Evolutionary conservation across 2,888 invertebrate genomes (phyloP), one percentile per base, ranked within the genome.

Genomic region (Scrobipalpa atriplicella): DNA sequence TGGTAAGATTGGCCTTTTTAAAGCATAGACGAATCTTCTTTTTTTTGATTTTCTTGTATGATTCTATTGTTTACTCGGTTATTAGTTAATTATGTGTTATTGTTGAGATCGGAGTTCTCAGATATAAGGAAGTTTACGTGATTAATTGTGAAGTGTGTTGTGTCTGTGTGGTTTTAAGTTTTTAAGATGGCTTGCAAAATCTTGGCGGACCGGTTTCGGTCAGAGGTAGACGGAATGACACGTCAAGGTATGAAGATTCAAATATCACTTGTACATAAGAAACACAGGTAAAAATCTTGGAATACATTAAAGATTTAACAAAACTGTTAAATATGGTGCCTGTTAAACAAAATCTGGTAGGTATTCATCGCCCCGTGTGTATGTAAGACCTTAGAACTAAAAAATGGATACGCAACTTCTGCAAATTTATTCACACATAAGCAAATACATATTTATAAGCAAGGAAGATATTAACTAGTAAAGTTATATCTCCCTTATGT

Each of bases 1-100:
- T 79, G 77, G 80, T 81, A 80, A 78, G 77, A 39, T 38, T 9
- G n/a, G 36, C 18, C 8, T 21, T 47, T 21, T 21, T 7, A 39
- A 18, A 13, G 13, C 19, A 52, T 51, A 10, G 16, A n/a, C 16
- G 8, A 41, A 39, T 13, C 29, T 29, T 29, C 5, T 39, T 39
- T 29, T 29, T 39, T 39, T 9, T 16, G 39, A 8, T n/a, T 39
- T 60, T 39, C 38, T 39, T 2, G 10, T 10, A 21, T 10, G 16
- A 39, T 39, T 39, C 18, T 19, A 41, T 10, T 61, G 39, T 41
- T 41, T 41, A 19, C 9, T 1, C 18, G 6, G 11, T 1, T 5
- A 18, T 38, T 1, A 2, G 19, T 8, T 29, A 36, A 64, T 64
- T 52, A 63, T n/a, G 64, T 64, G 64, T 54, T n/a, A 38, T 64